These are phyloP conservation scores for Drosophila tani DNA, from an alignment of 1,140 invertebrate species.

Conservation along the genomic window DNA sequence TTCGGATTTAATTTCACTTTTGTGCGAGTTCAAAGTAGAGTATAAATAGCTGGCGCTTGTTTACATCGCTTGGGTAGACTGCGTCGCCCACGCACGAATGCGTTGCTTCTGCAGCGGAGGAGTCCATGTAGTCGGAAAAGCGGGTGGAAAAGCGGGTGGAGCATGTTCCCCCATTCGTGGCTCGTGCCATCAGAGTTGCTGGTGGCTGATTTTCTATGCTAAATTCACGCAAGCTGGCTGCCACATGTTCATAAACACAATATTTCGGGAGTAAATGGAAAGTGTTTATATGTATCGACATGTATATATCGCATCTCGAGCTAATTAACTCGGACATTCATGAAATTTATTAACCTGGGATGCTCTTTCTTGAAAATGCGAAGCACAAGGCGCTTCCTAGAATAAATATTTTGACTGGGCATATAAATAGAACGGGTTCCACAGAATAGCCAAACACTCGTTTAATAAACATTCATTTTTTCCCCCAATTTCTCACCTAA, in stretches of 20 bases:
- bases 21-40: conserved; percentile 12
- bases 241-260: conserved; percentile 44
- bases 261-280: conserved; percentile 1
- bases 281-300: conserved; percentile 9
- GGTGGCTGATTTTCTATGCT: conserved; percentile 41
- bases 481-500: conserved; percentile 16
- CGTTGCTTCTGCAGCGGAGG: conserved; percentile 57
- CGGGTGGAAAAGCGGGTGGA: conserved; percentile 2
- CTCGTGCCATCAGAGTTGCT: conserved; percentile 14
- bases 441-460: conserved; percentile 14
- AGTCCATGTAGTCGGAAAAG: conserved; percentile 25
- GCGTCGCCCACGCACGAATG: conserved; percentile 72
- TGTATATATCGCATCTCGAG: conserved; percentile 14
- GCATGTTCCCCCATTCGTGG: conserved; percentile 14
- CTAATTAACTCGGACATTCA: conserved; percentile 61
- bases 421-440: conserved; percentile 28
- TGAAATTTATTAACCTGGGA: conserved; percentile 62
- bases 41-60: conserved; percentile 71
- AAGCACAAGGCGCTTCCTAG: neutral
- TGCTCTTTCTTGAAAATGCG: conserved; percentile 32
- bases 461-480: conserved; percentile 19
- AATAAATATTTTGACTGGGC: conserved; percentile 29
- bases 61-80: conserved; percentile 64
- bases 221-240: conserved; percentile 49
- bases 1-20: conserved; percentile 30